These are phyloP conservation scores for Ceratoteleas bidentatus DNA, from an alignment of 1,140 invertebrate genomes.

Conservation along the genomic window DNA sequence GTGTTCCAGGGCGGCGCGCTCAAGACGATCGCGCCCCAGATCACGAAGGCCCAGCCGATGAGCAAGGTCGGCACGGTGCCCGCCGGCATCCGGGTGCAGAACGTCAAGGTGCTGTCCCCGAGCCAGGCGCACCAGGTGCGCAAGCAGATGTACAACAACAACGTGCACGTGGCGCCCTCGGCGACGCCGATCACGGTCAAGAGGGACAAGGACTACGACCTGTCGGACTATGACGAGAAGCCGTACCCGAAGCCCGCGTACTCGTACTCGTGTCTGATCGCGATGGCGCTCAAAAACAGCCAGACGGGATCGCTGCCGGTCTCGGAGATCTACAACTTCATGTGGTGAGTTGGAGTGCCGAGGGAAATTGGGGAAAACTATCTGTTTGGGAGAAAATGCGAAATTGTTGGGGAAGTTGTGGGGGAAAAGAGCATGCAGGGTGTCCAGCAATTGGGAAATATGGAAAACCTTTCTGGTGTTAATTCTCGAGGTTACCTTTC, in stretches of 20 bases:
- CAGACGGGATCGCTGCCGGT: conserved; percentile 96
- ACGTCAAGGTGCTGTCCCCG: conserved; percentile 74
- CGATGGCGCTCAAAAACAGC: conserved; percentile 98
- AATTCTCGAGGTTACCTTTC: too few species aligned
- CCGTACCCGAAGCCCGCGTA: conserved; percentile 97
- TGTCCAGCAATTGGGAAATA: too few species aligned
- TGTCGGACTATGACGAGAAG: conserved; percentile 83
- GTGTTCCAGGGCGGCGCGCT: conserved; percentile 66
- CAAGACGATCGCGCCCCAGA: conserved; percentile 73
- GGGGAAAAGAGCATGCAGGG: too few species aligned
- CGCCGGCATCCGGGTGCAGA: conserved; percentile 80
- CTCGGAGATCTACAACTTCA: conserved; percentile 99
- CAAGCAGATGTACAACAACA: conserved; percentile 80
- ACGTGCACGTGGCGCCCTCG: conserved; percentile 76
- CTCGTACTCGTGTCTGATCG: conserved; percentile 98
- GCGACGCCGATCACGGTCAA: conserved; percentile 67
- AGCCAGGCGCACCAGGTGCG: conserved; percentile 74
- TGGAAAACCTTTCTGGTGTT: too few species aligned
- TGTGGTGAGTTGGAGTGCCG: conserved; percentile 91
- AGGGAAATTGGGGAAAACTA: too few species aligned
- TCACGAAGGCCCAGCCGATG: conserved; percentile 63
- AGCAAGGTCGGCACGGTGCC: conserved; percentile 75
- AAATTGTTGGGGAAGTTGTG: too few species aligned
- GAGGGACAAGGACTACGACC: conserved; percentile 75
- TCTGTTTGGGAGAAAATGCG: too few species aligned